A percentile compares a stretch with the other conserved stretches of the same genome.
Conservation (phyloP, 2,888 invertebrate species). For the Xestia ashworthii region DNA sequence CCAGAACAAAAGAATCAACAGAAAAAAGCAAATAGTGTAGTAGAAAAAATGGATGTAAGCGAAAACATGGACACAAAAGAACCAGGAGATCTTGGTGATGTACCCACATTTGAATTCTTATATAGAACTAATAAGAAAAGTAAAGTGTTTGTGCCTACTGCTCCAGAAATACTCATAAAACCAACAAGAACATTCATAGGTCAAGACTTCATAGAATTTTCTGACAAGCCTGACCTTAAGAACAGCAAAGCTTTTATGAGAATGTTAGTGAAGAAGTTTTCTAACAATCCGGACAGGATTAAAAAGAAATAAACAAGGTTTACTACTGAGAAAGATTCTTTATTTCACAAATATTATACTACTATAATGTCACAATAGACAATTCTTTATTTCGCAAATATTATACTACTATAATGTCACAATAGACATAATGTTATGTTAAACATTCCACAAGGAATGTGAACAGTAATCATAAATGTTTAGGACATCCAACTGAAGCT, state of each 20-base stretch:
- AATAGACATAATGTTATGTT: constrained; percentile 85
- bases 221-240: constrained; percentile 67
- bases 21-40: constrained; percentile 32
- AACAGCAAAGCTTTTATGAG: constrained; percentile 78
- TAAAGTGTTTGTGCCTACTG: constrained; percentile 81
- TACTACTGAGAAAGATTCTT: constrained; percentile 73
- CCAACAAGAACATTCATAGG: constrained; percentile 74
- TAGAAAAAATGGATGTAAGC: constrained; percentile 56
- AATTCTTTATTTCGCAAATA: constrained; percentile 79
- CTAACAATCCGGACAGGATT: constrained; percentile 83
- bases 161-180: constrained; percentile 47
- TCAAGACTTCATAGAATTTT: constrained; percentile 82
- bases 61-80: constrained; percentile 8
- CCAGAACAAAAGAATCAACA: constrained; percentile 37
- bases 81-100: background rate
- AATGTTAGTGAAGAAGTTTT: constrained; percentile 84
- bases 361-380: constrained; percentile 88
- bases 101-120: constrained; percentile 74
- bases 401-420: constrained; percentile 84
- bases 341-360: constrained; percentile 79
- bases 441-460: constrained; percentile 84
- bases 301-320: constrained; percentile 76
- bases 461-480: constrained; percentile 76
- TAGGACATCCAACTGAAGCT: constrained; percentile 57
- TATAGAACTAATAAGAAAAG: constrained; percentile 79